Percentiles rank a stretch among this genome's conserved stretches.
phyloP scores from a whole-genome alignment of 2,113 vertebrate genomes.

The Origma solitaria region DNA sequence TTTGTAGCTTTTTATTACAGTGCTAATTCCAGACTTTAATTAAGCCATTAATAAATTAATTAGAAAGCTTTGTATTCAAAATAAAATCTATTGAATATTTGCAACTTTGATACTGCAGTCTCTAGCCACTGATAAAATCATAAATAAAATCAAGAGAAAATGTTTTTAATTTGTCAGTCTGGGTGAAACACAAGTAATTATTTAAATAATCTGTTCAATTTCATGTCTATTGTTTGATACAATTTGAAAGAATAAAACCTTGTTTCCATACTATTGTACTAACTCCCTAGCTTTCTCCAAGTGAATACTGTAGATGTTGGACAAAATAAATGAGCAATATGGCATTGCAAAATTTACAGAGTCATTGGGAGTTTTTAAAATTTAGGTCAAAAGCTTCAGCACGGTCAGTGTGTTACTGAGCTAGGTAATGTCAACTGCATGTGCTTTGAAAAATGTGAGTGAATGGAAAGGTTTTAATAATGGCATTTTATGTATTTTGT shows the following conservation, averaged over 20 bases:
- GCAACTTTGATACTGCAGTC: background rate
- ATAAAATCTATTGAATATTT: background rate
- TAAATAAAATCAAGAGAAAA: background rate
- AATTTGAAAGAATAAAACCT: background rate
- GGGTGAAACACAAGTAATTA: background rate
- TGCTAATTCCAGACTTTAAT: background rate
- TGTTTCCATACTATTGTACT: background rate
- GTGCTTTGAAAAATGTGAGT: background rate
- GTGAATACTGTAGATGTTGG: background rate
- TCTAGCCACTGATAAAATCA: background rate
- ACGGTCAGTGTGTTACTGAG: background rate
- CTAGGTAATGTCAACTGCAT: background rate
- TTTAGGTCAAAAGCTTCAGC: background rate
- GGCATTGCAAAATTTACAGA: background rate
- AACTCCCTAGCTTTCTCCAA: background rate
- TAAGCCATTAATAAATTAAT: background rate
- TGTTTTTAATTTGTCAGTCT: background rate
- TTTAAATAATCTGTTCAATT: background rate
- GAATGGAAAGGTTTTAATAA: background rate
- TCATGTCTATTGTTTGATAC: background rate
- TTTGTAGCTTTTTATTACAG: background rate
- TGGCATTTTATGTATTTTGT: background rate
- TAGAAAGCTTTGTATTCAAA: background rate
- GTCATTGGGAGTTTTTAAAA: background rate
- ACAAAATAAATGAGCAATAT: background rate